Base-by-base conservation (phyloP, 2,888 invertebrate genomes). In the Caenorhabditis auriculariae region DNA sequence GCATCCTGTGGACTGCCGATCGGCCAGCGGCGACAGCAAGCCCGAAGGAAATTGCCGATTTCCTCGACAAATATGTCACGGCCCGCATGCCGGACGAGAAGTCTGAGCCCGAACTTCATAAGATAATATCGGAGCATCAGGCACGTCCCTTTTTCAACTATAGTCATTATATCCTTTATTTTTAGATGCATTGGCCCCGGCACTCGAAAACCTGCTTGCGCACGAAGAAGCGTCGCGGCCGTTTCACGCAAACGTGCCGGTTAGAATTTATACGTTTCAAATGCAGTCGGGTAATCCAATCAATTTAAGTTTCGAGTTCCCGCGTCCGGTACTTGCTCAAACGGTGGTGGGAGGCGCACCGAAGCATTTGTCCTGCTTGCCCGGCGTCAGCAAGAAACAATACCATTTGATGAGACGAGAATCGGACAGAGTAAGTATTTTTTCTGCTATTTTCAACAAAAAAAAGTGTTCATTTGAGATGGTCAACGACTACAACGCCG, bases 401-500 rank as follows among this genome's bases (percentile, higher is more conserved):
- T n/a, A n/a, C n/a, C n/a, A n/a, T n/a, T n/a, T n/a, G n/a, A n/a
- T n/a, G n/a, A n/a, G n/a, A n/a, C n/a, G n/a, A n/a, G n/a, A n/a
- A n/a, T n/a, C n/a, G n/a, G n/a, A n/a, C n/a, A n/a, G n/a, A n/a
- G n/a, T n/a, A n/a, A n/a, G n/a, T n/a, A n/a, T n/a, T n/a, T n/a
- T n/a, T n/a, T n/a, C n/a, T n/a, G n/a, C n/a, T n/a, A n/a, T n/a
- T n/a, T n/a, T n/a, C n/a, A n/a, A n/a, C n/a, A n/a, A n/a, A 27
- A 26, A n/a, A 27, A 6, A 39, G 21, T 7, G 12, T 26, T 43
- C 5, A n/a, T n/a, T 43, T 28, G 9, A 17, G 19, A 23, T 15
- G 17, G n/a, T 56, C 21, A 56, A 56, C 23, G 51, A 56, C 15
- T 56, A 56, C 51, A 44, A 44, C 21, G 28, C 56, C 4, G 45